Evolutionary conservation across 2,797 vertebrate genomes (phyloP), one percentile per base, ranked within the genome.

Genomic region (Acipenser transmontanus): DNA sequence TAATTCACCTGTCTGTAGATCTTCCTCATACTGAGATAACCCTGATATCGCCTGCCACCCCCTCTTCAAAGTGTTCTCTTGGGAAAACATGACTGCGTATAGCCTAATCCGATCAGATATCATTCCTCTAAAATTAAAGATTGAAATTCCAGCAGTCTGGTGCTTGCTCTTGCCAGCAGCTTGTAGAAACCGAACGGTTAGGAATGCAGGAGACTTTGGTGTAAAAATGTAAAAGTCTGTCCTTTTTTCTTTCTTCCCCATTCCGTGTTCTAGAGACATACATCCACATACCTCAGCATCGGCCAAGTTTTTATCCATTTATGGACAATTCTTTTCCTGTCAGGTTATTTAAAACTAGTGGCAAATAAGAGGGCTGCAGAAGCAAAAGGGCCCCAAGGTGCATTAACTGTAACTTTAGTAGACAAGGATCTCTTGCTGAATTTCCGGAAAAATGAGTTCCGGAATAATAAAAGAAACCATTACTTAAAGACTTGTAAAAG

Each of bases 101-200:
- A 61, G 51, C 51, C 71, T 69, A 76, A 74, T 76, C 76, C 70
- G 69, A 69, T 74, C 65, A 72, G 73, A 76, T 74, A 65, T 65
- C 70, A 65, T 76, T 76, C 68, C 70, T 67, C 69, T 56, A 66
- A 74, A 70, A 61, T 68, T 65, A 76, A 76, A 74, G 66, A 74
- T 66, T 64, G 64, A 56, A 76, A 74, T 74, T 77, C 69, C 69
- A 12, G 61, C 63, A 64, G 69, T 77, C 71, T 77, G 70, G 68
- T 14, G 48, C 63, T n/a, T 1, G 17, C 49, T 69, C 47, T 9
- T 72, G 74, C 72, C 72, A 74, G 62, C 49, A 13, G 49, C 62
- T 61, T 62, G 60, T 51, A 59, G 65, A 50, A 70, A 60, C 71
- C 65, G 9, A 50, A 60, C 17, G 56, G 34, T 56, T 14, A 50